Evolutionary conservation across 2,797 vertebrate species (phyloP).

Genomic region (Helostoma temminkii): DNA sequence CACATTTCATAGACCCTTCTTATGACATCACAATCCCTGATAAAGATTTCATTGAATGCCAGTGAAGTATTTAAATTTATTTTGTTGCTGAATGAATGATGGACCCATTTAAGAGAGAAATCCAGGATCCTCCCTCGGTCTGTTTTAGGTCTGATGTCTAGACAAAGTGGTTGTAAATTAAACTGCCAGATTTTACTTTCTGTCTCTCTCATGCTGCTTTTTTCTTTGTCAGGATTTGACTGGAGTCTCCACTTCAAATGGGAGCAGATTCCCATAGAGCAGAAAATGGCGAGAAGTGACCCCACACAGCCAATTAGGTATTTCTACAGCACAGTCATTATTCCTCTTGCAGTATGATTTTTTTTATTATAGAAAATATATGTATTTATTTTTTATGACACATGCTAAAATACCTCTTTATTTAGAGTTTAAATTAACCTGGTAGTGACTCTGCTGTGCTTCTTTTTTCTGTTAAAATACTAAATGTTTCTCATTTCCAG

Average conservation of each 20-base stretch:
- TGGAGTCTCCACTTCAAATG: constrained; percentile 99
- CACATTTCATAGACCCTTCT: neutral
- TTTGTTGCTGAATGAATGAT: no score
- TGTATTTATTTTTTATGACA: no score
- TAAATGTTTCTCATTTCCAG: no score
- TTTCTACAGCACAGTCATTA: accelerated
- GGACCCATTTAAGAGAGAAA: neutral
- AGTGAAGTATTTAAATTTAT: no score
- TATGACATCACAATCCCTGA: neutral
- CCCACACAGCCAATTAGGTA: constrained; percentile 96
- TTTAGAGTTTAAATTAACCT: no score
- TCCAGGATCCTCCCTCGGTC: neutral
- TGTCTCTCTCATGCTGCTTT: neutral
- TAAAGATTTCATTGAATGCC: neutral
- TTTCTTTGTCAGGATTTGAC: constrained; percentile 90
- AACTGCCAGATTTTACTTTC: neutral
- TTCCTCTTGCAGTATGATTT: neutral
- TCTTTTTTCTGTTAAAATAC: no score
- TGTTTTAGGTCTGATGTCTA: neutral
- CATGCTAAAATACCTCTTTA: no score
- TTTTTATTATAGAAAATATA: no score
- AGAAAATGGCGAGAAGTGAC: constrained; percentile 96
- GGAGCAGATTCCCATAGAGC: constrained; percentile 99
- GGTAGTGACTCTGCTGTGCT: neutral
- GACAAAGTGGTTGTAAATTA: neutral